phyloP scores from a whole-genome alignment of 92 coral and sea anemone genomes.

The Zoanthus solanderi region DNA sequence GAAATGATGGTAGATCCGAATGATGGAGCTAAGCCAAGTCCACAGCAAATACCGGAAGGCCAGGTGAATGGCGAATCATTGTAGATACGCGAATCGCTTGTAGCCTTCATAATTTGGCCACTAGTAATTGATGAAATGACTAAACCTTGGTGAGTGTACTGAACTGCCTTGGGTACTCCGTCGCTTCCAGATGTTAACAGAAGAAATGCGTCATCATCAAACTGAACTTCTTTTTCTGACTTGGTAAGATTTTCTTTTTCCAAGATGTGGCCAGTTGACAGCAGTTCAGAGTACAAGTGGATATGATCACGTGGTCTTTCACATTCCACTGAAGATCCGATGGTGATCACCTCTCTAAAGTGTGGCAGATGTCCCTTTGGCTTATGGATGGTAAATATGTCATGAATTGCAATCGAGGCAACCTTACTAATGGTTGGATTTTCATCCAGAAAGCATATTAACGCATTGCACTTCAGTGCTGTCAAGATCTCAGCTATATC shows the following conservation, averaged over 20 bases:
- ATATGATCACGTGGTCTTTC: slow-evolving; percentile 9
- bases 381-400: slow-evolving; percentile 18
- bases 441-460: not conserved
- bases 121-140: slow-evolving; percentile 43
- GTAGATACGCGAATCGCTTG: slow-evolving; percentile 35
- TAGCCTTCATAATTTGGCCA: slow-evolving; percentile 43
- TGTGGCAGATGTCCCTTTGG: slow-evolving; percentile 14
- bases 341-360: slow-evolving; percentile 19
- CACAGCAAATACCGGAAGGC: slow-evolving; percentile 47
- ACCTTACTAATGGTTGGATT: not conserved
- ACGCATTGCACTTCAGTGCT: not conserved
- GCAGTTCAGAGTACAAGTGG: slow-evolving; percentile 9
- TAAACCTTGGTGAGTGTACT: slow-evolving; percentile 53
- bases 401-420: slow-evolving; percentile 5
- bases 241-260: not conserved
- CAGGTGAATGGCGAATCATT: slow-evolving; percentile 61
- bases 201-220: slow-evolving; percentile 35
- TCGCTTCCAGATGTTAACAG: slow-evolving; percentile 58
- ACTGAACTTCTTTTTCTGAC: slow-evolving; percentile 21
- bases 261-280: slow-evolving; percentile 8
- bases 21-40: slow-evolving; percentile 38
- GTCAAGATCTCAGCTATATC: not conserved
- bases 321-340: slow-evolving; percentile 11
- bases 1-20: slow-evolving; percentile 58
- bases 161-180: slow-evolving; percentile 53